Evolutionary conservation across 2,797 vertebrate genomes (phyloP), one percentile per base, ranked within the genome.

Genomic region (Catamblyrhynchus diadema): DNA sequence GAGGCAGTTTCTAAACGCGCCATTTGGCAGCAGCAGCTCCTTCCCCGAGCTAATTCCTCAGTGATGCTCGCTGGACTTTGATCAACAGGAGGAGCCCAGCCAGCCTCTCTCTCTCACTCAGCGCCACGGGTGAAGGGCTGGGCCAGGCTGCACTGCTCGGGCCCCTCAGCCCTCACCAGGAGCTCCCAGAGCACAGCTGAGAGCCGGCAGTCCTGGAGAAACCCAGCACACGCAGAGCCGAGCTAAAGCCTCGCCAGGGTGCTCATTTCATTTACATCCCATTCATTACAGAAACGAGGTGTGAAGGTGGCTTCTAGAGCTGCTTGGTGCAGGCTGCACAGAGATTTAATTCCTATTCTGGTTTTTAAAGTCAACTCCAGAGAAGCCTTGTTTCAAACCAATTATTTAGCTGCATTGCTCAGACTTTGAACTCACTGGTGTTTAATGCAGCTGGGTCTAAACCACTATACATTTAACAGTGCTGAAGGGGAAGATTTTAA

Each of bases 231-330:
- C 33, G 6, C 33, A 22, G 81, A 75, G 70, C 61, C 2, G 8
- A 66, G 42, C 71, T 69, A 1, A 62, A 57, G 59, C 1, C 60
- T 81, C 80, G 30, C 90, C 70, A 30, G 84, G 39, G 91, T 6
- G 53, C 64, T 87, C 83, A 1, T 48, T 85, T 71, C 94, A 82
- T 92, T 88, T 67, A 72, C 66, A 73, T 87, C 66, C 75, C 95
- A 62, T 86, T 72, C 83, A 71, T 91, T 93, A 86, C 51, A 47
- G 53, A 93, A 95, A 94, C 57, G 9, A 96, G 80, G 88, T 83
- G 90, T 81, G 75, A 87, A 95, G 88, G 64, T 9, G 67, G 53
- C 79, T 97, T 79, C 94, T 53, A 50, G 84, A 96, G 91, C 86
- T 93, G 41, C 90, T 81, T 51, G 85, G 88, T 9, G 32, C 71